Evolutionary conservation across 2,797 vertebrate species (phyloP).

Genomic region (Trematocara caparti): DNA sequence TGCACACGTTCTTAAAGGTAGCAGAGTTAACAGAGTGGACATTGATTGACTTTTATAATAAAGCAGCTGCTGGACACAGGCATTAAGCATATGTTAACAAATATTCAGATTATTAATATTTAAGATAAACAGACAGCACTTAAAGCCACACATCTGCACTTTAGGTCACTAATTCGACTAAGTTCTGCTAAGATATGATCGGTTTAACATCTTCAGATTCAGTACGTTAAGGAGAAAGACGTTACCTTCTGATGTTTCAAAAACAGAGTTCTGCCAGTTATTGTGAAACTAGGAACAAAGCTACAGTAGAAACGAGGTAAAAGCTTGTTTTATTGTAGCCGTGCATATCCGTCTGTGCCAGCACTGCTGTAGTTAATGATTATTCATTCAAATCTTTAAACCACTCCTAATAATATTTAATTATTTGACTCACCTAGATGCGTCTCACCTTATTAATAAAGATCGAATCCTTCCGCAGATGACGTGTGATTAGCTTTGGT

Average conservation of each 20-base stretch:
- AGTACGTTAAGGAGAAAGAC: not conserved
- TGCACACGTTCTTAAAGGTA: not conserved
- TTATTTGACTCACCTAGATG: constrained; percentile 8
- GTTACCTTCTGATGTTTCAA: not conserved
- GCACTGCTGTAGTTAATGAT: constrained; percentile 45
- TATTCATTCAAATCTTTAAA: constrained; percentile 3
- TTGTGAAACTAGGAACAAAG: not conserved
- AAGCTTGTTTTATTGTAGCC: not conserved
- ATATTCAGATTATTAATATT: not conserved
- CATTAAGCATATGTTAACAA: not conserved
- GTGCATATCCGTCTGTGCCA: rapidly evolving
- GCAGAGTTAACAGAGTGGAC: not conserved
- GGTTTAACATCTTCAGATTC: not conserved
- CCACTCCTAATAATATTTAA: not conserved
- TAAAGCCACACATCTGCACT: not conserved
- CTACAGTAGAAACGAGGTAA: not conserved
- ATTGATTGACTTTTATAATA: not conserved
- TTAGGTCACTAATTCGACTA: not conserved
- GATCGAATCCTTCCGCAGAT: not conserved
- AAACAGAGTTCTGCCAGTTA: not conserved
- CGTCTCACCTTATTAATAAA: not conserved
- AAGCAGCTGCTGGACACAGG: not conserved
- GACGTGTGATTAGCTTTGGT: not conserved
- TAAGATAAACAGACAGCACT: not conserved
- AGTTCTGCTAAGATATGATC: not conserved